A percentile compares a stretch with the other conserved stretches of the same genome.
phyloP scores from a whole-genome alignment of 2,113 vertebrate genomes.

The Fukomys damarensis region DNA sequence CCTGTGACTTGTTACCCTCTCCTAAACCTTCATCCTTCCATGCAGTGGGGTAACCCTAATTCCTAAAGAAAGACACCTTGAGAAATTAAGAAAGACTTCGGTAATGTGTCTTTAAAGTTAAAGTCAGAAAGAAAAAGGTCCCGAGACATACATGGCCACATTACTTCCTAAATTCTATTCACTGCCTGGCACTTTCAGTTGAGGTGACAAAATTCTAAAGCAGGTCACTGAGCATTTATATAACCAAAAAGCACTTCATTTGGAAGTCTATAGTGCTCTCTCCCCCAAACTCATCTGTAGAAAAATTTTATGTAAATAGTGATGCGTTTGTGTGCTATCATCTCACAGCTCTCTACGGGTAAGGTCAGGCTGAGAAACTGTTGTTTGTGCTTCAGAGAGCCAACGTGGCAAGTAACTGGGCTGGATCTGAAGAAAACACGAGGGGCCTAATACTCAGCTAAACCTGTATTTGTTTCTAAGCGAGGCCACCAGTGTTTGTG shows the following conservation, averaged over 20 bases:
- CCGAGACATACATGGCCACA: background rate
- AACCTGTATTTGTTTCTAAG: background rate
- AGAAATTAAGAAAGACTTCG: background rate
- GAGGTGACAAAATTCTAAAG: background rate
- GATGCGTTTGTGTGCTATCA: background rate
- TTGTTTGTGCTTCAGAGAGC: background rate
- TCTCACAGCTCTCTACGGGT: background rate
- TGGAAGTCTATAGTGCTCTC: background rate
- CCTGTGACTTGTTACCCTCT: background rate
- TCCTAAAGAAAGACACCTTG: background rate
- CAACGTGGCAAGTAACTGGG: background rate
- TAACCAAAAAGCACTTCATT: background rate
- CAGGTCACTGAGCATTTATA: background rate
- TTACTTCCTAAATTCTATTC: background rate
- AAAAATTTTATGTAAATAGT: background rate
- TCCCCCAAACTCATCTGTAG: background rate
- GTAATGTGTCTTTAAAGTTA: background rate
- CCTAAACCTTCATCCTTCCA: background rate
- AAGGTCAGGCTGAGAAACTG: background rate
- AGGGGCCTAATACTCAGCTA: background rate
- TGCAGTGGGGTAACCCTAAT: background rate
- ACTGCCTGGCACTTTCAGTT: background rate
- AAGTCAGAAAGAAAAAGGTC: background rate
- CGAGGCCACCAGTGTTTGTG: background rate
- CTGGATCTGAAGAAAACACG: background rate